Conservation (phyloP, 1,140 invertebrate species). For the Psix sp. region DNA sequence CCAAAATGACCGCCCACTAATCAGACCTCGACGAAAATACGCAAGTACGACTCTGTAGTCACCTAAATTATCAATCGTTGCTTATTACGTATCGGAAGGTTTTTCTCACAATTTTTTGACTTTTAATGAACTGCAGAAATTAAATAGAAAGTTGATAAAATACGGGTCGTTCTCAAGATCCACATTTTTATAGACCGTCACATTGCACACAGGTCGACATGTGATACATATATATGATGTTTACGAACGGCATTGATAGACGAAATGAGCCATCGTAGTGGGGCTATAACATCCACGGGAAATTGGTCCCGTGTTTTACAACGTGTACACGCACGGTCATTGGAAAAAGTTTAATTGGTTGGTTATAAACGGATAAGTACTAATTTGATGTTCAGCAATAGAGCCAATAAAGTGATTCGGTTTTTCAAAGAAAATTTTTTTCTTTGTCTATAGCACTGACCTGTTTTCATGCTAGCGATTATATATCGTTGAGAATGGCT, state of each 20-base stretch:
- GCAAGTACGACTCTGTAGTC: background rate
- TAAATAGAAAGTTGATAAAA: constrained; percentile 49
- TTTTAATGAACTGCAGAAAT: constrained; percentile 36
- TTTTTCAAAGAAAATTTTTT: too few species aligned
- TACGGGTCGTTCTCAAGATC: background rate
- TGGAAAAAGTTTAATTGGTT: too few species aligned
- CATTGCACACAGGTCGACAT: constrained; percentile 19
- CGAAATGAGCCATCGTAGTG: constrained; percentile 32
- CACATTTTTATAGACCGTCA: constrained; percentile 30
- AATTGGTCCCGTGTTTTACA: too few species aligned
- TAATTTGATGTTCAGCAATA: too few species aligned
- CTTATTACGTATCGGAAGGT: constrained; percentile 9
- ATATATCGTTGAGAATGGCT: too few species aligned
- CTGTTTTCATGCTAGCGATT: constrained; percentile 19
- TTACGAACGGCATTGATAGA: constrained; percentile 15
- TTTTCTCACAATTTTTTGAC: constrained; percentile 17
- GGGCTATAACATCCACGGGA: constrained; percentile 20
- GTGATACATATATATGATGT: constrained; percentile 38
- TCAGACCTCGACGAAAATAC: background rate
- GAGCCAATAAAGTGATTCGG: too few species aligned
- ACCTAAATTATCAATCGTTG: constrained; percentile 9
- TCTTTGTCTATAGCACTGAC: too few species aligned
- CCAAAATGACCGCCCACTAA: background rate
- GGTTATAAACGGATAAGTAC: too few species aligned
- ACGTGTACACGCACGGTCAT: too few species aligned